Evolutionary conservation across 2,797 vertebrate species (phyloP), one percentile per base, ranked within the genome.

Genomic region (Xenops minutus): DNA sequence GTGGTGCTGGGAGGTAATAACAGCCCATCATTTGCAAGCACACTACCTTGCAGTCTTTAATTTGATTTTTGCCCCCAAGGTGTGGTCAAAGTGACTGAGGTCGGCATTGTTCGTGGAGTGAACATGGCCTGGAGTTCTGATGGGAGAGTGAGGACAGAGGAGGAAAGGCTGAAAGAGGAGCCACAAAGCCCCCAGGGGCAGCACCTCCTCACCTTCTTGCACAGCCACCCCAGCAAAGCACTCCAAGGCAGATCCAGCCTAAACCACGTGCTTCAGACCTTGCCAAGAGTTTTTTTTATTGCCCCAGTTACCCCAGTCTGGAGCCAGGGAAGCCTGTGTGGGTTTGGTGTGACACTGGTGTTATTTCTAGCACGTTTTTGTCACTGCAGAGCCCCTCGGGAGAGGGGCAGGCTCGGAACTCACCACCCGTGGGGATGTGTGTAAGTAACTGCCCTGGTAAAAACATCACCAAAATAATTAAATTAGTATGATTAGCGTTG

Each of bases 241-340:
- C 56, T 12, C 43, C 0, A 2, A 26, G 34, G 39, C 3, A 0
- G 0, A 4, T 1, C 1, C 15, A 12, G 14, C 66, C 9, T 2
- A 18, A 43, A 0, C 29, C 74, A 14, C 1, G 0, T 2, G 43
- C 67, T 34, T 5, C 22, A 4, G 12, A 5, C 32, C 46, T 5
- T 7, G 41, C 67, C 59, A 7, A 7, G 7, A 20, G 29, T 19
- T 0, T 11, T 20, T 17, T 23, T 52, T 10, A 8, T 3, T 5
- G 18, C 22, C 52, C 59, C 41, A 12, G 19, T 17, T 2, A 3
- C 26, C 52, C 51, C 41, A 10, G 39, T 5, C 27, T 9, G 14
- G 51, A 24, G 18, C 13, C 61, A 55, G 59, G 2, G 6, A 29
- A 8, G 20, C 11, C 56, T 1, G 0, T 1, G 34, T 32, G 43